Evolutionary conservation across 2,888 invertebrate genomes (phyloP), one percentile per base, ranked within the genome.

Genomic region (Erebia palarica): DNA sequence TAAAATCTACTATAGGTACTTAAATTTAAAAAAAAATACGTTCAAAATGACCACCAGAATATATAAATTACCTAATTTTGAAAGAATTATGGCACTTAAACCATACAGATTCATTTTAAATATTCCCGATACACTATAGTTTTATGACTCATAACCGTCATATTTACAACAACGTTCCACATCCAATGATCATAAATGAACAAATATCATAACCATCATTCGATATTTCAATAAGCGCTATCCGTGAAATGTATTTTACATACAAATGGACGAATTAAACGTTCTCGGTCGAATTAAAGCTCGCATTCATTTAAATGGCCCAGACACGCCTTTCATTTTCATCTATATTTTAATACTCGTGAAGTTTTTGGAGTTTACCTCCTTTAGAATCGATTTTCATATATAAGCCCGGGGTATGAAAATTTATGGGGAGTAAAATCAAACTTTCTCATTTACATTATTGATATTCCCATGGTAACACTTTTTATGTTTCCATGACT

Each of bases 141-240:
- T 67, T 67, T 21, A 47, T 21, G 47, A 21, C 44, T 27, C 66
- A 67, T 66, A 66, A 66, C 21, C 7, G 18, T 49, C 47, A n/a
- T n/a, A 67, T 58, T 58, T 58, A 66, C 27, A 18, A 60, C 44
- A 16, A 27, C 44, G 42, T 63, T 63, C 49, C 63, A 49, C 9
- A 65, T 65, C 51, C 65, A 65, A 65, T 65, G 14, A 68, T 51
- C 14, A 51, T 51, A 60, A 53, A 65, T 53, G 53, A 65, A 44
- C 65, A 65, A 65, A 65, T 16, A 65, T 53, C 55, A 67, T 70
- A 59, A 47, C 36, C 47, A 69, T 61, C 51, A 68, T 65, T 73
- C 59, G 61, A 64, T 59, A 69, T 74, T 72, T 75, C 76, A 77
- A 77, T 75, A 74, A 74, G 70, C 14, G 57, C 65, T 69, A 73